Conservation (phyloP, 2,113 vertebrate genomes). For the Dasyprocta punctata region DNA sequence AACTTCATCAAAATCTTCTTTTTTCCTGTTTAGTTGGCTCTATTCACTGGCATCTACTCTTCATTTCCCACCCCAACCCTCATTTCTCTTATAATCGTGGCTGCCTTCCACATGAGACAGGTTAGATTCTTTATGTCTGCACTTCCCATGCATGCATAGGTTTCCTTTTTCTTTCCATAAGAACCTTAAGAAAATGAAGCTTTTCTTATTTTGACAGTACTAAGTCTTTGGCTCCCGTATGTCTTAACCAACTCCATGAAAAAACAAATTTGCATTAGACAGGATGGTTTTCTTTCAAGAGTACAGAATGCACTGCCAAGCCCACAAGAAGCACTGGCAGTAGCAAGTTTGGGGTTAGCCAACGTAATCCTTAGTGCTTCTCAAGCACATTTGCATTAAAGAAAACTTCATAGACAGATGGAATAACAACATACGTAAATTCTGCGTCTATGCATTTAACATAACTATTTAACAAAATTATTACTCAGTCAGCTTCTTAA, state of each 20-base stretch:
- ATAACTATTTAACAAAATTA: not conserved
- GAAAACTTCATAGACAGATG: not conserved
- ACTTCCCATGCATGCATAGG: not conserved
- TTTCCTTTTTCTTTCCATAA: not conserved
- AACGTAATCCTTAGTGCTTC: not conserved
- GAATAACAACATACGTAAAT: not conserved
- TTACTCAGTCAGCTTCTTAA: not conserved
- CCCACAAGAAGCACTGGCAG: not conserved
- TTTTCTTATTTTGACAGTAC: not conserved
- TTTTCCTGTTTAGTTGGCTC: not conserved
- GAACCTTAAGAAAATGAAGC: not conserved
- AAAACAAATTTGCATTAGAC: not conserved
- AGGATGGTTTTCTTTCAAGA: constrained; percentile 5
- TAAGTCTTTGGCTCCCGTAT: not conserved
- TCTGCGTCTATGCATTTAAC: not conserved
- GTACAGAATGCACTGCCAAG: not conserved
- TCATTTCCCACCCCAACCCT: not conserved
- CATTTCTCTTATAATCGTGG: not conserved
- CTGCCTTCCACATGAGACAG: not conserved
- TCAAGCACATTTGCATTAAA: not conserved
- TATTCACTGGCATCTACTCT: not conserved
- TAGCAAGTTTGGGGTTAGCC: not conserved
- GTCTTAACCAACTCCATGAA: not conserved
- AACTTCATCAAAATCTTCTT: not conserved
- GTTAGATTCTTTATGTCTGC: not conserved